Conservation (phyloP, 2,888 invertebrate species). For the Malthinus seriepunctatus region DNA sequence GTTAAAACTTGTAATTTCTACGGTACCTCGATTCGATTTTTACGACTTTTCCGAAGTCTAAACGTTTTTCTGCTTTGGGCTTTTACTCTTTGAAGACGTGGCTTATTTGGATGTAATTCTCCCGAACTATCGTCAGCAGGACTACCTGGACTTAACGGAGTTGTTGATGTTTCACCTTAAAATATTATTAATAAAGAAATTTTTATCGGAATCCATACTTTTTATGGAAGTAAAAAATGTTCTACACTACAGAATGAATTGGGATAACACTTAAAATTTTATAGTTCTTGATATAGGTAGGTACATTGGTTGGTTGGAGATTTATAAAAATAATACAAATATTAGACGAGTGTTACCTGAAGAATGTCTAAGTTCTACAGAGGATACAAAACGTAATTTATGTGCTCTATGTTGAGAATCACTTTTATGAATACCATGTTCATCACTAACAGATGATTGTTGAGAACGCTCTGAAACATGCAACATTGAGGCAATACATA, state of each 20-base stretch:
- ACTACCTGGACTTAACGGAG: slow-evolving; percentile 75
- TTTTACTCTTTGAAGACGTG: slow-evolving; percentile 86
- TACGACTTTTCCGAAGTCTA: slow-evolving; percentile 79
- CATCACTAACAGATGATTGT: slow-evolving; percentile 61
- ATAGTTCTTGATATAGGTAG: too few relatives aligned
- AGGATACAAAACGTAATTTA: slow-evolving; percentile 79
- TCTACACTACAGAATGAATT: too few relatives aligned
- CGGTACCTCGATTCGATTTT: slow-evolving; percentile 69
- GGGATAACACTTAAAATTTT: too few relatives aligned
- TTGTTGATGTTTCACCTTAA: slow-evolving; percentile 74
- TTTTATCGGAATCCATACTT: background rate
- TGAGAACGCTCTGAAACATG: slow-evolving; percentile 65
- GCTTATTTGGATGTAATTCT: slow-evolving; percentile 62
- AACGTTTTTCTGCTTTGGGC: slow-evolving; percentile 95
- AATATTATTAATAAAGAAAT: slow-evolving; percentile 14
- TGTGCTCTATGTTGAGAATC: slow-evolving; percentile 63
- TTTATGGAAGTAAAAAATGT: too few relatives aligned
- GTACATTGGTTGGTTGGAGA: too few relatives aligned
- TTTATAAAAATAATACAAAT: too few relatives aligned
- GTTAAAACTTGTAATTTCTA: background rate
- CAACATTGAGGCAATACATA: slow-evolving; percentile 36
- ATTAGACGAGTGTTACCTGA: slow-evolving; percentile 60
- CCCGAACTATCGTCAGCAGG: slow-evolving; percentile 71
- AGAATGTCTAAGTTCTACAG: slow-evolving; percentile 79
- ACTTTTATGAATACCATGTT: slow-evolving; percentile 55